A percentile compares a stretch with the other conserved stretches of the same genome.
These are phyloP conservation scores for Nomada fucata DNA, from an alignment of 2,888 invertebrate genomes.

Conservation along the genomic window DNA sequence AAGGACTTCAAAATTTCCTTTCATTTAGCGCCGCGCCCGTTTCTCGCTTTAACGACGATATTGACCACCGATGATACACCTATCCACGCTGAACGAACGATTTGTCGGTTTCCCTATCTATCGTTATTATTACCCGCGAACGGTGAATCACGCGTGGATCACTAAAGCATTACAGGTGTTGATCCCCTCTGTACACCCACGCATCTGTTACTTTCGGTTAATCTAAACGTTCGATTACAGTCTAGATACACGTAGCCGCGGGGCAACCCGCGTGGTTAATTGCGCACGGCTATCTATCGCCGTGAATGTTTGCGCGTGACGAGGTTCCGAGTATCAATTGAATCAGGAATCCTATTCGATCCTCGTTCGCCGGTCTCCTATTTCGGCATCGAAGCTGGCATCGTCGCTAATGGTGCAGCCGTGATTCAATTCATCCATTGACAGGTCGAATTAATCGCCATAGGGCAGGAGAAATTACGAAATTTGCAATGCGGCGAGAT, in stretches of 20 bases:
- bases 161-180: background rate
- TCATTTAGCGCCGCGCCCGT: background rate
- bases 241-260: background rate
- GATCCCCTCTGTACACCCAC: slow-evolving; percentile 2
- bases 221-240: slow-evolving; percentile 24
- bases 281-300: slow-evolving; percentile 33
- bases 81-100: background rate
- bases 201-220: slow-evolving; percentile 41
- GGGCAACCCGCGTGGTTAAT: slow-evolving; percentile 38
- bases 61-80: background rate
- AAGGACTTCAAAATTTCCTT: background rate
- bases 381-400: slow-evolving; percentile 37
- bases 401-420: slow-evolving; percentile 22
- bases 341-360: slow-evolving; percentile 56
- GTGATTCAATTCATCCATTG: slow-evolving; percentile 31
- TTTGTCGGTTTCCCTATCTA: slow-evolving; percentile 10
- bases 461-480: too few species aligned
- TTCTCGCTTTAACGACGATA: background rate
- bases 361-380: slow-evolving; percentile 7
- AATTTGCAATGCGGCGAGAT: too few species aligned
- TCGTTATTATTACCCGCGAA: slow-evolving; percentile 27
- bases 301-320: slow-evolving; percentile 31
- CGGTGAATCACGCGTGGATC: slow-evolving; percentile 42
- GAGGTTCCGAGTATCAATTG: slow-evolving; percentile 45
- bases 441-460: slow-evolving; percentile 11